A percentile compares a stretch with the other conserved stretches of the same genome.
Evolutionary conservation across 2,888 invertebrate species (phyloP).

Genomic region (Cheilosia variabilis): DNA sequence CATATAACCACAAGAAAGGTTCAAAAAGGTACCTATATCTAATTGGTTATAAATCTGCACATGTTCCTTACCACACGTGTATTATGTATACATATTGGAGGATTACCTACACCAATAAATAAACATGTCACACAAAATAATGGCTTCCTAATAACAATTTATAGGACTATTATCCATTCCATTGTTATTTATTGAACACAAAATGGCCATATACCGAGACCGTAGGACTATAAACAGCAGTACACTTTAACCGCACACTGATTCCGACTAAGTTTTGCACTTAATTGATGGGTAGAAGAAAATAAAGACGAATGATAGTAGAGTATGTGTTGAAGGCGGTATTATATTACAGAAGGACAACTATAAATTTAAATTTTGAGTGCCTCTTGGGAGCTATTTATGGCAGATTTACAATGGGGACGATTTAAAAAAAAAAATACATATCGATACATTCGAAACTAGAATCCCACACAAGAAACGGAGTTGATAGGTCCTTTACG

Average conservation of each 20-base stretch:
- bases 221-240: slow-evolving; percentile 51
- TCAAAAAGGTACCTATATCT: slow-evolving; percentile 40
- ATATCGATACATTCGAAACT: too few relatives aligned
- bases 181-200: slow-evolving; percentile 70
- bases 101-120: slow-evolving; percentile 67
- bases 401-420: too few relatives aligned
- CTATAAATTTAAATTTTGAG: not conserved
- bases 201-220: slow-evolving; percentile 52
- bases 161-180: slow-evolving; percentile 73
- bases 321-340: not conserved
- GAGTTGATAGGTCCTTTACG: too few relatives aligned
- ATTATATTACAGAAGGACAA: not conserved
- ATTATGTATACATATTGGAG: slow-evolving; percentile 13
- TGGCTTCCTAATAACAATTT: slow-evolving; percentile 75
- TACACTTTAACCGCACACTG: slow-evolving; percentile 43
- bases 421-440: too few relatives aligned
- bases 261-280: slow-evolving; percentile 64
- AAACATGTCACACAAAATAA: slow-evolving; percentile 71
- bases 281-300: slow-evolving; percentile 56
- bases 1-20: slow-evolving; percentile 18
- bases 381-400: not conserved
- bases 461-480: too few relatives aligned
- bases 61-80: slow-evolving; percentile 35
- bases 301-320: slow-evolving; percentile 23
- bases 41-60: slow-evolving; percentile 68